Percentiles rank a stretch among this genome's conserved stretches.
phyloP scores from a whole-genome alignment of 2,797 vertebrate species.

The Fratercula arctica region DNA sequence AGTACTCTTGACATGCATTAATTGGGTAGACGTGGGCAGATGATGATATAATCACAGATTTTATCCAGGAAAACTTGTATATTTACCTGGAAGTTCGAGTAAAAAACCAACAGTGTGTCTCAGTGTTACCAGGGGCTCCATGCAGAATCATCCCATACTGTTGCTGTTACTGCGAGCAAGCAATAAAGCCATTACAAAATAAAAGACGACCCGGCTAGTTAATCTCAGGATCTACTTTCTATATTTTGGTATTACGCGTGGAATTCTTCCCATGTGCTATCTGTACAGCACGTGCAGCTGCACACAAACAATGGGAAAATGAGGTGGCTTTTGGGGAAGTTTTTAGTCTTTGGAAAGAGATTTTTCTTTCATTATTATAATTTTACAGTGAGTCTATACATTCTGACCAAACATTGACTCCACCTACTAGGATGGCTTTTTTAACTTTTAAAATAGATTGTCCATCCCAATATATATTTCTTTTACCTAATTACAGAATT shows the following conservation, averaged over 20 bases:
- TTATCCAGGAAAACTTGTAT: background rate
- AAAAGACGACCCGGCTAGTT: background rate
- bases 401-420: background rate
- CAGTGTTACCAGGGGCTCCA: background rate
- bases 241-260: rapidly evolving
- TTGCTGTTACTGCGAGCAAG: background rate
- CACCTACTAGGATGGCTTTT: background rate
- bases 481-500: background rate
- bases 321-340: background rate
- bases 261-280: background rate
- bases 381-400: rapidly evolving
- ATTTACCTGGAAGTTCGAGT: background rate
- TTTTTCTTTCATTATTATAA: background rate
- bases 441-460: background rate
- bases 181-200: background rate
- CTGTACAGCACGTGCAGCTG: background rate
- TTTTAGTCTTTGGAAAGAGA: background rate
- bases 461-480: background rate
- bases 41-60: background rate
- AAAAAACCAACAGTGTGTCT: background rate
- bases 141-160: background rate
- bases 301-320: background rate
- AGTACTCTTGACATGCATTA: background rate
- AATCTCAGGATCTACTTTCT: background rate
- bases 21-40: background rate